Percentiles rank a stretch among this genome's conserved stretches.
Conservation (phyloP, 1,140 invertebrate genomes). For the Telenomus remus region DNA sequence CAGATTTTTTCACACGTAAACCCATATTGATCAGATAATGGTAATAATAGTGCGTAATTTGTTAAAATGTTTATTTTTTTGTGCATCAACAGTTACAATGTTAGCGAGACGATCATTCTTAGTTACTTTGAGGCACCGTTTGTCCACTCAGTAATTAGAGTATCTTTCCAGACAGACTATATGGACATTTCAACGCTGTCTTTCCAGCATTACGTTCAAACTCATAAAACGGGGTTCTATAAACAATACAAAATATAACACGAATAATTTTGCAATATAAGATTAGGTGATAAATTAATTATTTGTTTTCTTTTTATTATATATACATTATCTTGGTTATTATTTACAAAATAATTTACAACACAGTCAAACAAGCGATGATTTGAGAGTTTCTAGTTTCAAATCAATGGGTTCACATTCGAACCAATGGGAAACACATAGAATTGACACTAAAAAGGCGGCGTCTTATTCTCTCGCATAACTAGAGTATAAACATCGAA, state of each 20-base stretch:
- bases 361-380: constrained; percentile 56
- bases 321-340: constrained; percentile 48
- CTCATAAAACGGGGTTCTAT: constrained; percentile 38
- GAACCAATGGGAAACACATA: constrained; percentile 32
- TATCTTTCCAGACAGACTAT: constrained; percentile 1
- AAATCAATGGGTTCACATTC: constrained; percentile 17
- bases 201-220: constrained; percentile 13
- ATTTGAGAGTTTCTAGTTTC: constrained; percentile 36
- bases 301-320: constrained; percentile 27
- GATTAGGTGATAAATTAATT: constrained; percentile 41
- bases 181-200: constrained; percentile 2
- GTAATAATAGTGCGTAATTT: too few relatives aligned
- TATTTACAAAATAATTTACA: constrained; percentile 71
- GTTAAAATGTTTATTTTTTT: constrained; percentile 7
- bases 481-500: constrained; percentile 36
- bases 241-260: constrained; percentile 50
- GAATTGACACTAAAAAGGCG: constrained; percentile 51
- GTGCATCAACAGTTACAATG: constrained; percentile 36
- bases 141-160: too few relatives aligned
- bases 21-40: too few relatives aligned
- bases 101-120: constrained; percentile 15
- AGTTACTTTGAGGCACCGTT: background rate
- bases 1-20: too few relatives aligned
- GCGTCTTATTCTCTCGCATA: constrained; percentile 21
- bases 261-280: constrained; percentile 37